Evolutionary conservation across 1,140 invertebrate genomes (phyloP).

Genomic region (Caenorhabditis tropicalis): DNA sequence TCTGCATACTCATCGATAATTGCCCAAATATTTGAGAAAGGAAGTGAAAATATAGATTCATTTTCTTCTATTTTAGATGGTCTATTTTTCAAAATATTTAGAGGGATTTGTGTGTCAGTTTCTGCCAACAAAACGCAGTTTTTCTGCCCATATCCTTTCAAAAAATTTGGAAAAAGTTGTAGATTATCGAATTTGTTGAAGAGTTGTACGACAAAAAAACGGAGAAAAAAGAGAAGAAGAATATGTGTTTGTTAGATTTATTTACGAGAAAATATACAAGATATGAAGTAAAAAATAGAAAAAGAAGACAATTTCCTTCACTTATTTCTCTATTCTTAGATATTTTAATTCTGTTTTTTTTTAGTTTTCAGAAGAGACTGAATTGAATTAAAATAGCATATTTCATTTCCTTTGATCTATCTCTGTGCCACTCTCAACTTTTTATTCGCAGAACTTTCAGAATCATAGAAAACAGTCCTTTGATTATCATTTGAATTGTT

Average conservation of each 20-base stretch:
- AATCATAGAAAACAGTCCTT: too few relatives aligned
- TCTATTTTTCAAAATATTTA: neutral
- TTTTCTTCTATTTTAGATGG: neutral
- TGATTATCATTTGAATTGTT: too few relatives aligned
- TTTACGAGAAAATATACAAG: neutral
- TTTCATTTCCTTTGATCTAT: too few relatives aligned
- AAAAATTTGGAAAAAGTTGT: constrained; percentile 9
- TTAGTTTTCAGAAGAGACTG: neutral
- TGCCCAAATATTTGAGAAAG: constrained; percentile 16
- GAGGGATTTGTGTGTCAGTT: neutral
- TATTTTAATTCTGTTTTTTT: neutral
- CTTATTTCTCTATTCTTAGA: neutral
- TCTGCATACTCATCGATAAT: neutral
- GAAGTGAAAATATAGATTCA: neutral
- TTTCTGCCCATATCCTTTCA: neutral
- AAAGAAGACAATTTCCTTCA: neutral
- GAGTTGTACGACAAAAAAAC: neutral
- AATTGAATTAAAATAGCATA: too few relatives aligned
- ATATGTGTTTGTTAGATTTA: neutral
- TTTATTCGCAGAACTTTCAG: too few relatives aligned
- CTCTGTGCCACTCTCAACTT: too few relatives aligned
- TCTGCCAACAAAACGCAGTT: neutral
- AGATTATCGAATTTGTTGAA: constrained; percentile 38
- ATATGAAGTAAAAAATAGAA: neutral
- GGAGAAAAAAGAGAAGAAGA: neutral